A percentile compares a stretch with the other conserved stretches of the same genome.
These are phyloP conservation scores for Tor tambroides DNA, from an alignment of 2,113 vertebrate genomes.

Conservation along the genomic window DNA sequence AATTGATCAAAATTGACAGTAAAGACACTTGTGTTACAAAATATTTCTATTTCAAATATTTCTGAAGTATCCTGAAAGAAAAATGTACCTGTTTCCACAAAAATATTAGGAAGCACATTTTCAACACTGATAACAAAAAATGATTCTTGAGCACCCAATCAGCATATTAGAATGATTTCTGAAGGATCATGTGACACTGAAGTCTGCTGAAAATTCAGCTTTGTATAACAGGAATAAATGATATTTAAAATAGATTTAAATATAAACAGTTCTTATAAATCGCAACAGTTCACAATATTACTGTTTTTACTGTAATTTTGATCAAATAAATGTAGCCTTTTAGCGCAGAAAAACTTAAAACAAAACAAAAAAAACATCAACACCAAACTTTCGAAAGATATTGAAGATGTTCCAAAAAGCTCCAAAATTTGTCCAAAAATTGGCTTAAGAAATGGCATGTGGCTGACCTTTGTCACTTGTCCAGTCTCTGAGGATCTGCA, in stretches of 20 bases:
- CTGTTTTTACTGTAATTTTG: background rate
- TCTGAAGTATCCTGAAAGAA: too few species aligned
- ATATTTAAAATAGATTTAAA: background rate
- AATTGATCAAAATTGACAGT: too few species aligned
- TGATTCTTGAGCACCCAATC: background rate
- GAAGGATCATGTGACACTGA: background rate
- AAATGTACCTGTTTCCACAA: too few species aligned
- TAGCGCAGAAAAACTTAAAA: background rate
- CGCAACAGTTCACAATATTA: background rate
- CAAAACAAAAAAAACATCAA: background rate
- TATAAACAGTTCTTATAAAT: background rate
- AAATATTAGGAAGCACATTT: background rate
- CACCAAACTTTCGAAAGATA: background rate
- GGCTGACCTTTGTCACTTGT: conserved; percentile 89
- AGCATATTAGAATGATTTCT: background rate
- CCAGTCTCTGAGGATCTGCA: conserved; percentile 98
- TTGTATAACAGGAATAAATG: background rate
- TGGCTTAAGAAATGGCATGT: background rate
- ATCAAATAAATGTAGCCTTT: background rate
- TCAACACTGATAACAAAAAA: background rate
- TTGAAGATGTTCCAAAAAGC: background rate
- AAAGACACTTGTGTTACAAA: too few species aligned
- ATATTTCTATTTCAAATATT: too few species aligned
- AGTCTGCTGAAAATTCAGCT: background rate
- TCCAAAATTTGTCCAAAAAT: background rate